phyloP scores from a whole-genome alignment of 2,888 invertebrate species.

The Amphipyra tragopoginis region DNA sequence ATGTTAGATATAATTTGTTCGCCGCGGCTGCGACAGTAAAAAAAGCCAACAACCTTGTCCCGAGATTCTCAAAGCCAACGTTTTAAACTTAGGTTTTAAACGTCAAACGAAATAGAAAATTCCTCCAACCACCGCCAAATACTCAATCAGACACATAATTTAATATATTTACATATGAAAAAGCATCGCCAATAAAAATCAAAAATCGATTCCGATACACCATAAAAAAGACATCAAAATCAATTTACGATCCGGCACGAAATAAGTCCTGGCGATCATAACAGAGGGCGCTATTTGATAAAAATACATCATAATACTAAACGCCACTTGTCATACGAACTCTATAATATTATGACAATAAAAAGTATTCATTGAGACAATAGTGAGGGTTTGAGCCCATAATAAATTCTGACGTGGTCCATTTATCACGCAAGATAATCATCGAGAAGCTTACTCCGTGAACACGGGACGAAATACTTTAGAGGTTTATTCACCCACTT shows the following conservation, averaged over 20 bases:
- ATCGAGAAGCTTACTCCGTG: conserved; percentile 75
- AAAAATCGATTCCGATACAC: conserved; percentile 82
- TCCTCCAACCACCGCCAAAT: conserved; percentile 52
- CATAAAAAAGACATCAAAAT: conserved; percentile 86
- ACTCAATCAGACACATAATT: conserved; percentile 69
- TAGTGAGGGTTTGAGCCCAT: conserved; percentile 83
- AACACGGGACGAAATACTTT: conserved; percentile 82
- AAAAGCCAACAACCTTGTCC: conserved; percentile 66
- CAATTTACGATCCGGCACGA: conserved; percentile 81
- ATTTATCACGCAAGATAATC: conserved; percentile 87
- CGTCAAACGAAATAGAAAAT: conserved; percentile 45
- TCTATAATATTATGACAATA: conserved; percentile 86
- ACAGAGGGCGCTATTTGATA: conserved; percentile 71
- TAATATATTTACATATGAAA: conserved; percentile 85
- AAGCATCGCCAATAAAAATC: conserved; percentile 78
- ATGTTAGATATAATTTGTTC: conserved; percentile 71
- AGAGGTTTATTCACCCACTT: conserved; percentile 77
- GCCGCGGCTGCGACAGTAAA: conserved; percentile 55
- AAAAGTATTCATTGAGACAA: conserved; percentile 90
- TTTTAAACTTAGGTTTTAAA: conserved; percentile 17
- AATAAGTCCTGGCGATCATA: conserved; percentile 72
- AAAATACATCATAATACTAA: conserved; percentile 81
- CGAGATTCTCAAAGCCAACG: conserved; percentile 23
- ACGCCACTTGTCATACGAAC: conserved; percentile 84
- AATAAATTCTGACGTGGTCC: conserved; percentile 87